These are phyloP conservation scores for Ophraella communa DNA, from an alignment of 2,888 invertebrate species.

Conservation along the genomic window DNA sequence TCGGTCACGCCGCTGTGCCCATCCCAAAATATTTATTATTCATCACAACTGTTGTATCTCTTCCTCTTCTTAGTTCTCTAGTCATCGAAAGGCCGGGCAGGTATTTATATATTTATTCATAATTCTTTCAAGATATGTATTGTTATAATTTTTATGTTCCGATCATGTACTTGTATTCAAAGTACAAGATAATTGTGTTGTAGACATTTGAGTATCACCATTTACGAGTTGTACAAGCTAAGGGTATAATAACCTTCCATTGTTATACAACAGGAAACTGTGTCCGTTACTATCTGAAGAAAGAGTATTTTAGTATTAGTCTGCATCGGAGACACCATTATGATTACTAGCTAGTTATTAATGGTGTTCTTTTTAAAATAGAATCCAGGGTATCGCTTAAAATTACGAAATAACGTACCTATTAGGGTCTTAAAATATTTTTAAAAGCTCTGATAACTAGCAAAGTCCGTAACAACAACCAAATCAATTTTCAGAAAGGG, in stretches of 20 bases:
- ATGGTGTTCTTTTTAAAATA: too few species aligned
- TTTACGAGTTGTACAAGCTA: neutral
- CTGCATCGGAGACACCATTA: too few species aligned
- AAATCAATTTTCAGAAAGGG: too few species aligned
- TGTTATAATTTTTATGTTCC: neutral
- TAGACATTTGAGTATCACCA: neutral
- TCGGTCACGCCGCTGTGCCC: neutral
- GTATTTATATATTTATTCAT: conserved; percentile 6
- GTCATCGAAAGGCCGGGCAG: conserved; percentile 5
- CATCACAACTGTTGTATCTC: neutral
- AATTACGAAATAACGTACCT: too few species aligned
- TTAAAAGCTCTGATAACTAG: too few species aligned
- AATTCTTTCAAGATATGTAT: neutral
- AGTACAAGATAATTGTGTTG: neutral
- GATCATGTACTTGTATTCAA: neutral
- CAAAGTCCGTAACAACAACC: too few species aligned
- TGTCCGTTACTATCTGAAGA: too few species aligned
- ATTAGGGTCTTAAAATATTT: too few species aligned
- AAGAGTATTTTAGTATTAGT: too few species aligned
- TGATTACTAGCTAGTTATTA: too few species aligned
- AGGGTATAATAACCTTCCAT: neutral
- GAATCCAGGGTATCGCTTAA: too few species aligned
- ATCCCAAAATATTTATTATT: conserved; percentile 12
- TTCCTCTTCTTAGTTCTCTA: neutral
- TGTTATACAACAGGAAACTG: neutral